Base-by-base conservation (phyloP, 1,140 invertebrate genomes). In the Rhyzopertha dominica region DNA sequence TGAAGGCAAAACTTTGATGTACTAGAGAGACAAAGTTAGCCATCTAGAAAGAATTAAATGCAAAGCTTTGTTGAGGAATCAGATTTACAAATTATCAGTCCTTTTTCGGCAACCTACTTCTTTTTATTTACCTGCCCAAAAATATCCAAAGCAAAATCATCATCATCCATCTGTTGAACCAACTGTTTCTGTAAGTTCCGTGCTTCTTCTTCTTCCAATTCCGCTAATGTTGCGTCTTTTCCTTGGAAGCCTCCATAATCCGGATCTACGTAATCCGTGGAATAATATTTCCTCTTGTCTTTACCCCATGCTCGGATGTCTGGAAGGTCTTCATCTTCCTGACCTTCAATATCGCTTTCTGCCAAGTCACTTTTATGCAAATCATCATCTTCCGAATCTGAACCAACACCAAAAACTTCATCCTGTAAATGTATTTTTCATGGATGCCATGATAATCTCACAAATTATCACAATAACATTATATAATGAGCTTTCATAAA, bases 211-310 rank as follows among this genome's bases (percentile, higher is more conserved):
- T 93, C 89, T 70, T 94, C 90, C 50, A 85, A 71, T 48, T 83
- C 77, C 14, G 90, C 90, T 43, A 78, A 72, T 54, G 80, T 77
- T 54, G 84, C 79, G 59, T 85, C 79, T 58, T 84, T 79, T 51
- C 80, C 78, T 49, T 78, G 75, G 68, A 81, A 84, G 16, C 74
- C 81, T 25, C 82, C 78, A 75, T 85, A 90, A 71, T 93, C 89
- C 53, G 82, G 75, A 73, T 93, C 89, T 10, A 91, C 80, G 69
- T 88, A 92, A 73, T 93, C 89, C 1, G 90, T 87, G 29, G 82
- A 81, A 67, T 91, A 92, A 67, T 82, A 95, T 26, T 75, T 73
- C 51, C 69, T 77, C 52, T 84, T 85, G 46, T 84, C 84, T 55
- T 80, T 81, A 8, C 91, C 90, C 91, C 92, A 95, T 13, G 87